Evolutionary conservation across 2,113 vertebrate species (phyloP).

Genomic region (human (Homo sapiens)): DNA sequence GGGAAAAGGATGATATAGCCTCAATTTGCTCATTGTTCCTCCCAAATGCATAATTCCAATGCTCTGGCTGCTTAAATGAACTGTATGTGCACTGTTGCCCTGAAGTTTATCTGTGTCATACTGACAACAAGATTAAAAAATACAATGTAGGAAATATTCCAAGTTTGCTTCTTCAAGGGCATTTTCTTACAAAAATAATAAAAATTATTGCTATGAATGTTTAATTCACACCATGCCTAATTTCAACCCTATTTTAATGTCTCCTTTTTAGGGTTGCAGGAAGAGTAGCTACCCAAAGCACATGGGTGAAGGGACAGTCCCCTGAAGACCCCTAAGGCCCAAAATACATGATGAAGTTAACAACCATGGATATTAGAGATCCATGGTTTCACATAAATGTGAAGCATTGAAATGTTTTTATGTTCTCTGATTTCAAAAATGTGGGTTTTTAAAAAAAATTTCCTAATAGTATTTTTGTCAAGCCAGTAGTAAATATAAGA

Average conservation of each 20-base stretch:
- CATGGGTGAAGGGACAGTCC: not conserved
- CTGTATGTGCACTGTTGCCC: not conserved
- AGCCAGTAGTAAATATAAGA: not conserved
- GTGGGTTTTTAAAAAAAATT: not conserved
- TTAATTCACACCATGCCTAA: not conserved
- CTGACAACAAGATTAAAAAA: conserved; percentile 17
- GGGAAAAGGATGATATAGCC: not conserved
- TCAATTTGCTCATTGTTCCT: not conserved
- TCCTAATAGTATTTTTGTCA: not conserved
- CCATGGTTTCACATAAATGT: not conserved
- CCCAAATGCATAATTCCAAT: not conserved
- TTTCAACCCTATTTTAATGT: not conserved
- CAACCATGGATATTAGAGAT: not conserved
- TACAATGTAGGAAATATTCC: not conserved
- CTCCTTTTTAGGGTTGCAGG: not conserved
- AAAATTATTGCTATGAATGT: not conserved
- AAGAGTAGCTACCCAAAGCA: not conserved
- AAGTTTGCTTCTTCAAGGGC: conserved; percentile 27
- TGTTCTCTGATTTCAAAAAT: not conserved
- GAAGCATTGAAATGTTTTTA: not conserved
- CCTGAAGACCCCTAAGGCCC: not conserved
- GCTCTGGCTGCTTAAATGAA: not conserved
- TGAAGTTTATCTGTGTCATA: not conserved
- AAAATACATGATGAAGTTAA: not conserved
- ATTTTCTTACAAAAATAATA: not conserved